These are phyloP conservation scores for Coregonus ussuriensis DNA, from an alignment of 2,797 vertebrate genomes.

Conservation along the genomic window DNA sequence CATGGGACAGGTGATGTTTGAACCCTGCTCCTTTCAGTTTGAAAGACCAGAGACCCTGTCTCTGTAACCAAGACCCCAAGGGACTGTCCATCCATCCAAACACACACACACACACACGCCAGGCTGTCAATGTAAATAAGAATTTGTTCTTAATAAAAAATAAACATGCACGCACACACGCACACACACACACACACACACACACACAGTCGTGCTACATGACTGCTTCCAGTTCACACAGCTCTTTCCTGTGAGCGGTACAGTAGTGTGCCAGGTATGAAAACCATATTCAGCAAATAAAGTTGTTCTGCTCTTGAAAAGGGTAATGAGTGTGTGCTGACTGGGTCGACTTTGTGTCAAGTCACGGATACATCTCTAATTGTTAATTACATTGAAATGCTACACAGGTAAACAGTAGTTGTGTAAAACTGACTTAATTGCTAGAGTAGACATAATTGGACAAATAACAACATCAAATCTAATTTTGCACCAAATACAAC, in stretches of 20 bases:
- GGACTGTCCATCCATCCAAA: background rate
- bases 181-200: background rate
- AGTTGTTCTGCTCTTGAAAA: background rate
- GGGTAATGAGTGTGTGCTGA: background rate
- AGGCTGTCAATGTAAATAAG: too few relatives aligned
- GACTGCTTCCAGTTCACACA: background rate
- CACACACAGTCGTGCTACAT: background rate
- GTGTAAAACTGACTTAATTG: conserved; percentile 1
- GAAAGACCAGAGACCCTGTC: background rate
- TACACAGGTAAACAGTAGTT: background rate
- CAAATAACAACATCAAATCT: background rate
- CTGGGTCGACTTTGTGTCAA: background rate
- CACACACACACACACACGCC: background rate
- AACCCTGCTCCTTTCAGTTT: background rate
- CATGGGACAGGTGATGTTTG: background rate
- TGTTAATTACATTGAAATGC: conserved; percentile 5
- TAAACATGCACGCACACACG: background rate
- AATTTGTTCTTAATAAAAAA: background rate
- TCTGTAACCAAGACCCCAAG: background rate
- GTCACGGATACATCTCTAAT: background rate
- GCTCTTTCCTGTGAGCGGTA: conserved; percentile 6
- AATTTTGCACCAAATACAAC: background rate
- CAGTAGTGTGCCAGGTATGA: conserved; percentile 6
- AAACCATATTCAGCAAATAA: conserved; percentile 4
- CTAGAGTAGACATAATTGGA: conserved; percentile 1